A percentile compares a stretch with the other conserved stretches of the same genome.
Conservation (phyloP, 2,888 invertebrate genomes). For the Ceriagrion tenellum region DNA sequence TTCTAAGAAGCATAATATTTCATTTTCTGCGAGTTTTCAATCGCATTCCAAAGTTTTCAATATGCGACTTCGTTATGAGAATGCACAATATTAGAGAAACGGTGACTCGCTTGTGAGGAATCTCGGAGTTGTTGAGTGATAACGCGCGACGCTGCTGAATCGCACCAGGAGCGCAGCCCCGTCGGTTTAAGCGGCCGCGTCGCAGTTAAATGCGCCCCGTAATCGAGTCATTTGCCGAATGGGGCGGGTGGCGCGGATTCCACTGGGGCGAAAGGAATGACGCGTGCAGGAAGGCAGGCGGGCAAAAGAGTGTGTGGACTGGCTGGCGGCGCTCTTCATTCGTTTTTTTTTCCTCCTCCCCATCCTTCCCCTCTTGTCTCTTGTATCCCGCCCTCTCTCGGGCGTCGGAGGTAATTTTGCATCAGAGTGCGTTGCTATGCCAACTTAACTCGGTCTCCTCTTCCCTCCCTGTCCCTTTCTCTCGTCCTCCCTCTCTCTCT, state of each 20-base stretch:
- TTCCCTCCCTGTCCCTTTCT: background rate
- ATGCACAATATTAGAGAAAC: no score
- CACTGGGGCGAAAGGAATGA: background rate
- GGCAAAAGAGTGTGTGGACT: background rate
- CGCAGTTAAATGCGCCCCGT: background rate
- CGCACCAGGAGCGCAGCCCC: background rate
- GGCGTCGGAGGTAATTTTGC: constrained; percentile 55
- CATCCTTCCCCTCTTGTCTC: background rate
- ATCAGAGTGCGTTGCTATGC: constrained; percentile 66
- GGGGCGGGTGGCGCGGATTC: background rate
- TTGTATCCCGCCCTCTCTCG: background rate
- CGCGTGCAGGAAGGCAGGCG: background rate
- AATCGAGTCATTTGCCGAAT: constrained; percentile 4
- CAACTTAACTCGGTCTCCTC: constrained; percentile 45
- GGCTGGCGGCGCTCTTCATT: background rate
- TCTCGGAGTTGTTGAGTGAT: background rate
- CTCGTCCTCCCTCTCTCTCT: background rate
- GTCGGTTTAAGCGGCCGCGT: background rate
- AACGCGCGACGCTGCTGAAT: background rate
- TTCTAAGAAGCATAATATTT: no score
- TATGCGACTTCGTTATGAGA: no score
- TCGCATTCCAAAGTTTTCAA: no score
- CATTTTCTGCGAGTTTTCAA: no score
- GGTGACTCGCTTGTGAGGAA: no score
- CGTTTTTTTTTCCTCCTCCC: no score